Base-by-base conservation (phyloP, 2,888 invertebrate species). In the Gasteruption jaculator region DNA sequence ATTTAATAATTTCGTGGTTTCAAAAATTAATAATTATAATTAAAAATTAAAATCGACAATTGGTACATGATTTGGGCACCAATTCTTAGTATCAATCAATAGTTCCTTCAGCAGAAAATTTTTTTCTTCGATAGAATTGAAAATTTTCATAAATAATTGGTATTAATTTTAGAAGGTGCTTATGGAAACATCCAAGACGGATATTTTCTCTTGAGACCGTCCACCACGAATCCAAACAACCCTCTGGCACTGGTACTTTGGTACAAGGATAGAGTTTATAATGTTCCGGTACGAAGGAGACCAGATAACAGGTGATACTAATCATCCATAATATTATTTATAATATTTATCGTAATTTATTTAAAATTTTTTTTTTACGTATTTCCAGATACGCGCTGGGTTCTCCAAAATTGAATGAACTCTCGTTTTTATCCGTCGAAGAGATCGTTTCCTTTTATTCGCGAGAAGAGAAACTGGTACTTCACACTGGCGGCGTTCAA, bases 181-280 rank as follows among this genome's bases (percentile, higher is more conserved):
- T 61, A 61, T 34, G 58, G 58, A 8, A 60, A 52, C 38, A 49
- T 52, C n/a, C 56, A 56, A 38, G 65, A 72, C 41, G 72, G 72
- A 35, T 63, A 60, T 36, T 72, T 72, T 42, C 59, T 72, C 1
- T 33, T 72, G 30, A 65, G 72, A 39, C 72, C 72, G 29, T 72
- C 71, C 7, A 56, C 56, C 3, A 57, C 64, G 4, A 63, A 68
- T 38, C 59, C 60, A 11, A 63, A 63, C 32, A 68, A 74, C 49
- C 74, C 73, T 22, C 54, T 74, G 43, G 71, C 65, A 12, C 47
- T 73, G 11, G 70, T 68, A 5, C 58, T 73, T 30, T 68, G 69
- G 68, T 71, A 57, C 51, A 65, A 57, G 22, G 65, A 64, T 20
- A 58, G 67, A 43, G 63, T 68, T 40, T 72, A 68, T 48, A 73